Evolutionary conservation across 2,113 vertebrate genomes (phyloP).

Genomic region (Campylomormyrus tamandua): DNA sequence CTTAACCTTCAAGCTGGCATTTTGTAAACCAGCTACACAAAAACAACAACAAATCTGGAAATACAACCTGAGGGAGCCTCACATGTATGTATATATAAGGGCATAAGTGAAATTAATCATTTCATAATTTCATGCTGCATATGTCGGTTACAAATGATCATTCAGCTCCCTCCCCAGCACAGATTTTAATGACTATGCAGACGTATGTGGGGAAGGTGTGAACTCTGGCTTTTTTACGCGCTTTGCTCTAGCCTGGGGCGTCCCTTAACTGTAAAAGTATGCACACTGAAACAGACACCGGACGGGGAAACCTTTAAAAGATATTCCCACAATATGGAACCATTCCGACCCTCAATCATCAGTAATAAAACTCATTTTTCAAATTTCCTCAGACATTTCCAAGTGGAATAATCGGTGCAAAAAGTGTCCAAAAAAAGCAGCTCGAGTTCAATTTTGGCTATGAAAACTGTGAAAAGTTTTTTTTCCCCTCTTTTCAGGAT

Average conservation of each 20-base stretch:
- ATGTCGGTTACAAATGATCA: not conserved
- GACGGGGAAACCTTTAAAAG: slow-evolving; percentile 26
- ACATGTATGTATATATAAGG: not conserved
- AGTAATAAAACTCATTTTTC: slow-evolving; percentile 50
- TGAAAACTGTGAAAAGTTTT: slow-evolving; percentile 31
- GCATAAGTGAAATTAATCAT: not conserved
- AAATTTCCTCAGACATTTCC: slow-evolving; percentile 50
- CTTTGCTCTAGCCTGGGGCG: not conserved
- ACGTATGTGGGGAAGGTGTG: not conserved
- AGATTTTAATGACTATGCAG: not conserved
- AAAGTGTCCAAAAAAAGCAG: slow-evolving; percentile 49
- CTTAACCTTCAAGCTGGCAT: slow-evolving; percentile 27
- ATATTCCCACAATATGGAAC: slow-evolving; percentile 24
- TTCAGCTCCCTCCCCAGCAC: not conserved
- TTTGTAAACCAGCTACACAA: slow-evolving; percentile 26
- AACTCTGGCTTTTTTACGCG: not conserved
- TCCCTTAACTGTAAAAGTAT: slow-evolving; percentile 24
- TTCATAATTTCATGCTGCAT: not conserved
- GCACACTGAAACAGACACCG: slow-evolving; percentile 22
- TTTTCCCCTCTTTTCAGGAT: not conserved
- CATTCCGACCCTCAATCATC: slow-evolving; percentile 42
- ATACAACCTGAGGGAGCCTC: not conserved
- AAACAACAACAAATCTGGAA: not conserved
- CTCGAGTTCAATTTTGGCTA: slow-evolving; percentile 45
- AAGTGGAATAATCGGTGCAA: slow-evolving; percentile 39